phyloP scores from a whole-genome alignment of 2,888 invertebrate genomes.

The Noctua janthina region DNA sequence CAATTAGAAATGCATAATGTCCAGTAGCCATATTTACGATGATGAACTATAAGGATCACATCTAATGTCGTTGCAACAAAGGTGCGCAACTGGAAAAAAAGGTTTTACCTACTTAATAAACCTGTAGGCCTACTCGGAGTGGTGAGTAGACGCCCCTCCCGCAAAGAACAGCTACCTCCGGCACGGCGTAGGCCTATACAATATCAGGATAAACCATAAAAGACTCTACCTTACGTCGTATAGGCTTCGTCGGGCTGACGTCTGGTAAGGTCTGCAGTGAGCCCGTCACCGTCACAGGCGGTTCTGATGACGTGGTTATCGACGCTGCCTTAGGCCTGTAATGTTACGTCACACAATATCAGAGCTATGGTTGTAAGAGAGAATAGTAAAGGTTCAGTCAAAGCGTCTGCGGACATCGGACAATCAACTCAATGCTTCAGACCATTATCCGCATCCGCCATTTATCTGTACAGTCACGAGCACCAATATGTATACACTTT shows the following conservation, averaged over 20 bases:
- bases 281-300: slow-evolving; percentile 76
- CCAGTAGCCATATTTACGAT: too few relatives aligned
- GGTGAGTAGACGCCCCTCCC: neutral
- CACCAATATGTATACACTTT: too few relatives aligned
- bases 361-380: neutral
- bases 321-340: slow-evolving; percentile 87
- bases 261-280: slow-evolving; percentile 85
- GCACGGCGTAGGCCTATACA: neutral
- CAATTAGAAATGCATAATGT: too few relatives aligned
- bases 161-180: neutral
- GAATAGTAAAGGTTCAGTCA: neutral
- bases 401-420: slow-evolving; percentile 13
- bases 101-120: too few relatives aligned
- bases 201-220: slow-evolving; percentile 23
- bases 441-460: too few relatives aligned
- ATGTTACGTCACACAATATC: slow-evolving; percentile 57
- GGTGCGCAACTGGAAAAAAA: too few relatives aligned
- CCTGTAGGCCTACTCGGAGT: neutral
- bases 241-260: slow-evolving; percentile 87
- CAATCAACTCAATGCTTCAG: too few relatives aligned
- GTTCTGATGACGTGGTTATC: slow-evolving; percentile 83
- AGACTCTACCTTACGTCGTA: slow-evolving; percentile 83
- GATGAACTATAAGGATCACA: too few relatives aligned
- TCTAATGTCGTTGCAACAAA: too few relatives aligned
- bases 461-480: too few relatives aligned